Conservation (phyloP, 2,113 vertebrate genomes). For the Spermophilus dauricus region DNA sequence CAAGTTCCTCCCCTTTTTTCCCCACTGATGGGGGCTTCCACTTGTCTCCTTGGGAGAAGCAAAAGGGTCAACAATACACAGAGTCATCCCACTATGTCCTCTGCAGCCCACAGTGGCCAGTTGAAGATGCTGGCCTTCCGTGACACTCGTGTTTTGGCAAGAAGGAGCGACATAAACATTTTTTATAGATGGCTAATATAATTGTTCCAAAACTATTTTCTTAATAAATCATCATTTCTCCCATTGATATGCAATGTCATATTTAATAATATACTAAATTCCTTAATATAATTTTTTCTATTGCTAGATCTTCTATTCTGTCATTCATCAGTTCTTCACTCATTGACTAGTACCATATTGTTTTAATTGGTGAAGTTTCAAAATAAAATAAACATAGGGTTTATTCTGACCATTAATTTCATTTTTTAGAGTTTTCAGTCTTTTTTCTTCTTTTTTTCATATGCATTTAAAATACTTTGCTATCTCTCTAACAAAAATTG, state of each 20-base stretch:
- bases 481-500: constrained; percentile 18
- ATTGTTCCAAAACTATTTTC: background rate
- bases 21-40: background rate
- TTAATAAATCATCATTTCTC: background rate
- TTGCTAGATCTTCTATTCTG: background rate
- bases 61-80: background rate
- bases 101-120: background rate
- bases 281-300: background rate
- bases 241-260: background rate
- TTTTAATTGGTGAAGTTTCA: background rate
- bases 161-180: background rate
- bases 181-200: background rate
- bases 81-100: background rate
- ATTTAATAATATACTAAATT: background rate
- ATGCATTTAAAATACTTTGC: background rate
- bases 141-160: background rate
- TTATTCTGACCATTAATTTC: constrained; percentile 27
- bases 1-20: background rate
- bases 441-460: background rate
- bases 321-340: background rate
- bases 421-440: background rate
- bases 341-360: too few species aligned
- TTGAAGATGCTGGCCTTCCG: background rate
- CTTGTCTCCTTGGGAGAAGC: constrained; percentile 20
- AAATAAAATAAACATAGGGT: background rate